phyloP scores from a whole-genome alignment of 2,797 vertebrate genomes.

The Sitta carolinensis region DNA sequence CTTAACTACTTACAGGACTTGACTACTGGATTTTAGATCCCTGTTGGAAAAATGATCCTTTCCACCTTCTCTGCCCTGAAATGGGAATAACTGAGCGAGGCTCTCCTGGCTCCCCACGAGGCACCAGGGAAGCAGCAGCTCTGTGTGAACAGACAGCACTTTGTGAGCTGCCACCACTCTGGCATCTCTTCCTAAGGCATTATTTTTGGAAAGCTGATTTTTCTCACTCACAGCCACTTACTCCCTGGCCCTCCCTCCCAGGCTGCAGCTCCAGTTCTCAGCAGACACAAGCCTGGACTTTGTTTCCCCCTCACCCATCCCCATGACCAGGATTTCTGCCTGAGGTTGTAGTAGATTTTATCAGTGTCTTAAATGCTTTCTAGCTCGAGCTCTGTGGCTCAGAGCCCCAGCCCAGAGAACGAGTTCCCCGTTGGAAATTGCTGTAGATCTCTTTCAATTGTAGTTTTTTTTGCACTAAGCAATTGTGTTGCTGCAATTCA shows the following conservation, averaged over 20 bases:
- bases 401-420: not conserved
- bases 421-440: not conserved
- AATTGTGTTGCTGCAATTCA: not conserved
- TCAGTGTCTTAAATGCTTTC: not conserved
- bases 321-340: not conserved
- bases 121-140: not conserved
- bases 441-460: not conserved
- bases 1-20: slow-evolving; percentile 34
- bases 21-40: slow-evolving; percentile 50
- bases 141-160: not conserved
- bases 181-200: not conserved
- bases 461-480: slow-evolving; percentile 34
- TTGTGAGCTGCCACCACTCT: not conserved
- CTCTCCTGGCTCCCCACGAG: not conserved
- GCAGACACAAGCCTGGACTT: not conserved
- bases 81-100: not conserved
- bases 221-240: not conserved
- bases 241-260: not conserved
- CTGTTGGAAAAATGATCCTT: slow-evolving; percentile 45
- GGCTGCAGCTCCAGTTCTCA: not conserved
- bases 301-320: fast-evolving
- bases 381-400: not conserved
- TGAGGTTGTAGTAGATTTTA: not conserved
- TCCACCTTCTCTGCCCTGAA: slow-evolving; percentile 14
- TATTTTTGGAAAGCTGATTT: slow-evolving; percentile 23